A percentile compares a stretch with the other conserved stretches of the same genome.
Conservation (phyloP, 2,113 vertebrate genomes). For the Prinia subflava region DNA sequence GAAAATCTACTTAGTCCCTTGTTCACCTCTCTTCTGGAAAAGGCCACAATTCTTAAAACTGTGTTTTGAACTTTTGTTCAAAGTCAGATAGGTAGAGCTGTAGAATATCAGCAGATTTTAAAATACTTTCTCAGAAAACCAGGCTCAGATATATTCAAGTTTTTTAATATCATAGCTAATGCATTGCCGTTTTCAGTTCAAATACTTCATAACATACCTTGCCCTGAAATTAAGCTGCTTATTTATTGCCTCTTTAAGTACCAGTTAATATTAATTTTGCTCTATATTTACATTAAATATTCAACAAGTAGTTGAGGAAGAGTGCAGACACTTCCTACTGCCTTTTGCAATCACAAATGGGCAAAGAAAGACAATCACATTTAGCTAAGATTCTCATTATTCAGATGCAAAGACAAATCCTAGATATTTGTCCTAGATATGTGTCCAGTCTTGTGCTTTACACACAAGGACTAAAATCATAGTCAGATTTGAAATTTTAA, state of each 20-base stretch:
- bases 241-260: background rate
- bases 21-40: background rate
- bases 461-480: background rate
- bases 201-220: background rate
- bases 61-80: background rate
- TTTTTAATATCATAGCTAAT: background rate
- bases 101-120: background rate
- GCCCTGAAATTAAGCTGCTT: background rate
- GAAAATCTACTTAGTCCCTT: background rate
- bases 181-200: background rate
- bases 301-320: background rate
- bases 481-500: background rate
- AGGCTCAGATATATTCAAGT: background rate
- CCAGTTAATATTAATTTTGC: background rate
- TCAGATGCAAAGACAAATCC: background rate
- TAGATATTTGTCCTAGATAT: background rate
- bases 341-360: background rate
- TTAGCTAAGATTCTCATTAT: background rate
- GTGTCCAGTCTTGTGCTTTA: background rate
- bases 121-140: background rate
- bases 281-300: background rate
- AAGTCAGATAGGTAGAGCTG: background rate
- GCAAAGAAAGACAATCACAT: fast-evolving
- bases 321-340: no score
- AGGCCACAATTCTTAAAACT: background rate